A percentile compares a stretch with the other conserved stretches of the same genome.
phyloP scores from a whole-genome alignment of 2,113 vertebrate genomes.

The Gobiocypris rarus region DNA sequence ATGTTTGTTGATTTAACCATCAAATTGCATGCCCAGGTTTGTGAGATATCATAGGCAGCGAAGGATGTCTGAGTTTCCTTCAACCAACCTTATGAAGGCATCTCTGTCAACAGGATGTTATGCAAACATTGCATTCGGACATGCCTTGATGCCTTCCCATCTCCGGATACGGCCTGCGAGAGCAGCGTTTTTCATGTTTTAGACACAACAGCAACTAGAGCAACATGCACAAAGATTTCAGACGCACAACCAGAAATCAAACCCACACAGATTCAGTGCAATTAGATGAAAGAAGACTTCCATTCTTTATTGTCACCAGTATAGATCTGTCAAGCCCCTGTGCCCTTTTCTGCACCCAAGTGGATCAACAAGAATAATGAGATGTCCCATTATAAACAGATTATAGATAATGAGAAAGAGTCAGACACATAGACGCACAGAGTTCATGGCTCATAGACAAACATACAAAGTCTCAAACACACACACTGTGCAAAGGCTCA shows the following conservation, averaged over 20 bases:
- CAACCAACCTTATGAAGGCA: neutral
- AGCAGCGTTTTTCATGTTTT: neutral
- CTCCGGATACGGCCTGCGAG: neutral
- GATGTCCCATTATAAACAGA: slow-evolving; percentile 43
- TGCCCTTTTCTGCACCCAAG: slow-evolving; percentile 22
- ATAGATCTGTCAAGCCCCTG: slow-evolving; percentile 24
- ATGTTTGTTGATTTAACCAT: neutral
- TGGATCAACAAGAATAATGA: slow-evolving; percentile 37
- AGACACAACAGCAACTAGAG: neutral
- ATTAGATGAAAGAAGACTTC: neutral
- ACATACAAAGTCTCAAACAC: slow-evolving; percentile 6
- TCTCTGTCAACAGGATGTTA: slow-evolving; percentile 3
- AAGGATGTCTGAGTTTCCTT: neutral
- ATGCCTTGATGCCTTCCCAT: neutral
- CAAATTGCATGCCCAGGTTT: neutral
- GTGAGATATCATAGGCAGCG: neutral
- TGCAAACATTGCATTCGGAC: neutral
- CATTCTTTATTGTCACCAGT: slow-evolving; percentile 6
- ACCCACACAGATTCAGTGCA: neutral
- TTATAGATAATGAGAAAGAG: slow-evolving; percentile 29
- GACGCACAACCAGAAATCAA: neutral
- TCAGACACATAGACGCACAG: neutral
- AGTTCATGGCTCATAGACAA: slow-evolving; percentile 2
- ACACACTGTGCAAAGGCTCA: neutral
- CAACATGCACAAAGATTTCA: neutral